Base-by-base conservation (phyloP, 2,797 vertebrate species). In the Chromis chromis region DNA sequence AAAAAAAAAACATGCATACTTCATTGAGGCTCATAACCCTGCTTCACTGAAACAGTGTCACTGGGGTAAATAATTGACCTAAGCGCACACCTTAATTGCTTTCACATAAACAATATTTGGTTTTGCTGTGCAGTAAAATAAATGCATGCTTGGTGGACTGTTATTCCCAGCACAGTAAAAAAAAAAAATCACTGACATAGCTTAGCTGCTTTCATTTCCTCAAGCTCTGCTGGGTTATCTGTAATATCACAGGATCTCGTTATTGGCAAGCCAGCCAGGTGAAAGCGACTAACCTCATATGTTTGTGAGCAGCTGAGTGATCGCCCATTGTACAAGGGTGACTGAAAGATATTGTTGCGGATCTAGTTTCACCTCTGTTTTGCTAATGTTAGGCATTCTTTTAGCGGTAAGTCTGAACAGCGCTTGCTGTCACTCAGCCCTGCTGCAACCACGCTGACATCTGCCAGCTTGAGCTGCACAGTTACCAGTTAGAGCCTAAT, bases 401-500 rank as follows among this genome's bases (percentile, higher is more conserved):
- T 65, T 68, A 22, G 16, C 48, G 22, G 25, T 46, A 28, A 62
- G 64, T 67, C 33, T 28, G 58, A 76, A 63, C 50, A 33, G 54
- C 40, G 52, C 40, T 52, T 50, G 56, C 72, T 68, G 79, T 80
- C 83, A 77, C 33, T 88, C 75, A 79, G 3, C 60, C 75, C 56
- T 8, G 13, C 40, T 65, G 70, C 50, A 70, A 59, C 21, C 65
- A 64, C 36, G 14, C 65, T 71, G 56, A 74, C 85, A 68, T 79
- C 60, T 76, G 65, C 67, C 56, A 71, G 46, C 61, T 56, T 65
- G 50, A 80, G 74, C 79, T 83, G 72, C 64, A 54, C 39, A 65
- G 65, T 82, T 61, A 73, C 48, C 22, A 57, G 78, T 68, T 74
- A 14, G 53, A 83, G 70, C 69, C 71, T 87, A 82, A 88, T 89